These are phyloP conservation scores for Popillia japonica DNA, from an alignment of 1,140 invertebrate species.

Conservation along the genomic window DNA sequence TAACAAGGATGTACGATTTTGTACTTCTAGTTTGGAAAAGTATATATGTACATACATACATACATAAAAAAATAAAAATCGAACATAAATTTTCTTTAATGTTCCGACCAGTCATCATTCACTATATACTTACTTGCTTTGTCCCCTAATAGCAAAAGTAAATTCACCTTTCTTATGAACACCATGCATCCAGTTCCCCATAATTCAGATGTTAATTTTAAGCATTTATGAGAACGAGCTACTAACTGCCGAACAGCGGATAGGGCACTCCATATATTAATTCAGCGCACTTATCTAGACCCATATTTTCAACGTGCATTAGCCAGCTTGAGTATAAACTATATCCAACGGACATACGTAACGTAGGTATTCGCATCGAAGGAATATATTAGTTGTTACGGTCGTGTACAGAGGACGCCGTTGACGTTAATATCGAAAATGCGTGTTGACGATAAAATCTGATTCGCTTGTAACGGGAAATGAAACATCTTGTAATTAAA, in stretches of 20 bases:
- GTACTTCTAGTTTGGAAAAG: too few species aligned
- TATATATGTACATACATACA: too few species aligned
- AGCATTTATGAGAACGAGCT: conserved; percentile 10
- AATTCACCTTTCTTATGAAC: neutral
- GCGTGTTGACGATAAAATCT: conserved; percentile 9
- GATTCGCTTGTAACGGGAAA: conserved; percentile 17
- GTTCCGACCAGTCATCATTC: too few species aligned
- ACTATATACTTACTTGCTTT: neutral
- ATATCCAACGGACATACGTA: neutral
- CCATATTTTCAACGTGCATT: conserved; percentile 5
- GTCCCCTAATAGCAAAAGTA: neutral
- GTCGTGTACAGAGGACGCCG: neutral
- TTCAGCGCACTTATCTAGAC: conserved; percentile 17
- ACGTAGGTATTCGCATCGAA: neutral
- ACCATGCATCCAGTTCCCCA: neutral
- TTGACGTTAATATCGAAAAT: conserved; percentile 4
- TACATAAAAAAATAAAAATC: too few species aligned
- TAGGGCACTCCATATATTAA: conserved; percentile 10
- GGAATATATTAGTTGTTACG: neutral
- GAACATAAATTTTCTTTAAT: too few species aligned
- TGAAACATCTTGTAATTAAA: conserved; percentile 19
- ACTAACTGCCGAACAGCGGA: neutral
- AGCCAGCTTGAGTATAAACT: neutral
- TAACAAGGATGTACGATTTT: too few species aligned
- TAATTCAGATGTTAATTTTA: conserved; percentile 16